Conservation (phyloP, 2,888 invertebrate species). For the Drosophila prostipennis region DNA sequence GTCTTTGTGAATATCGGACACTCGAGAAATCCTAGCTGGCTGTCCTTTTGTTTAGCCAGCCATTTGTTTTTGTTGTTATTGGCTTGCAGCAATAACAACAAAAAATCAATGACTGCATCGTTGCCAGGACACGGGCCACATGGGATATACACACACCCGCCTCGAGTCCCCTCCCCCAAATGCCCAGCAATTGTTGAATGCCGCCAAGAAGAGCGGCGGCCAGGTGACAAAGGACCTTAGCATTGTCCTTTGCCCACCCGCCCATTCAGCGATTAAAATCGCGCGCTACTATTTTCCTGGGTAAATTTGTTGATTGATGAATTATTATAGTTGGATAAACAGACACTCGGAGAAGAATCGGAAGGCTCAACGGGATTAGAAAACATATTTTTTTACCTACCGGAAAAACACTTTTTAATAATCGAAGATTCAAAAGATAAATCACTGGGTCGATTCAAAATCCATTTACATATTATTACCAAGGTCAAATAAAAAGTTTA, state of each 20-base stretch:
- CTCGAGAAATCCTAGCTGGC: slow-evolving; percentile 54
- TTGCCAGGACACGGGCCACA: slow-evolving; percentile 59
- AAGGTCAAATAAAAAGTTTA: too few relatives aligned
- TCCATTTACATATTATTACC: too few relatives aligned
- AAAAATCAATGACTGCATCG: slow-evolving; percentile 72
- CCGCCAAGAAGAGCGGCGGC: slow-evolving; percentile 24
- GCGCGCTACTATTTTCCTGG: slow-evolving; percentile 51
- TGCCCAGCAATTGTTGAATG: slow-evolving; percentile 55
- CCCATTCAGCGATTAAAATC: slow-evolving; percentile 60
- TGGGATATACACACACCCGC: slow-evolving; percentile 38
- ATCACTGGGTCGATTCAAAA: too few relatives aligned
- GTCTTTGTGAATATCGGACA: slow-evolving; percentile 52
- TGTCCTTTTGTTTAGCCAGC: slow-evolving; percentile 47
- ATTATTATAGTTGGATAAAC: slow-evolving; percentile 7
- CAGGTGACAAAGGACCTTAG: slow-evolving; percentile 52
- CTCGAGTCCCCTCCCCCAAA: neutral
- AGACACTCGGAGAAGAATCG: neutral
- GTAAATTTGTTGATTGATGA: slow-evolving; percentile 49
- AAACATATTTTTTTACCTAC: too few relatives aligned
- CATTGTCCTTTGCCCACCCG: slow-evolving; percentile 24
- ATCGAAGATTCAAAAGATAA: too few relatives aligned
- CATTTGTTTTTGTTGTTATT: slow-evolving; percentile 23
- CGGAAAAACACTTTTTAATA: too few relatives aligned
- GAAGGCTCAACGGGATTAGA: neutral
- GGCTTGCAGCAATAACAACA: slow-evolving; percentile 63